Base-by-base conservation (phyloP, 2,888 invertebrate genomes). In the Labia minor region DNA sequence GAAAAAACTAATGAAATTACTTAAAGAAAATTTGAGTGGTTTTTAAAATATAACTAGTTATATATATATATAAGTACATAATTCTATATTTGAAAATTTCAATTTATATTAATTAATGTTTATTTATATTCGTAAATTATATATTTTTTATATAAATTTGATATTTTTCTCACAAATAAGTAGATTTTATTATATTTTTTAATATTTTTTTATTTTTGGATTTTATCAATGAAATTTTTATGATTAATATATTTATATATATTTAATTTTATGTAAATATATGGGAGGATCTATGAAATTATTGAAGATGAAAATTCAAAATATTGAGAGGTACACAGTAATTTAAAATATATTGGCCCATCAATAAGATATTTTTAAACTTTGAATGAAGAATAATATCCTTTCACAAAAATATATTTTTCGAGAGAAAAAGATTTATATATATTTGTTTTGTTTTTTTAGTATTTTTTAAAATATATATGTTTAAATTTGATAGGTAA, bases 381-480 rank as follows among this genome's bases (percentile, higher is more conserved):
- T 49, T 8, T 16, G 49, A 16, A n/a, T 49, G 49, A 49, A 49
- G 2, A 49, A 49, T 49, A 49, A 49, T n/a, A 49, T 49, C 16
- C 49, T 49, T 49, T 49, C 49, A 49, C 49, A 49, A 49, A 49
- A 49, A 49, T 49, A 49, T 49, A 49, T 49, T 49, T 49, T 49
- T 49, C 33, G n/a, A 49, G 49, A 49, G 49, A 49, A 49, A 49
- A 49, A 49, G 49, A 49, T 49, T 49, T 49, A 8, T 49, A n/a
- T n/a, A n/a, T n/a, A n/a, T n/a, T n/a, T n/a, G n/a, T n/a, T n/a
- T n/a, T n/a, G n/a, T n/a, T n/a, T n/a, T n/a, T n/a, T n/a, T n/a
- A n/a, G n/a, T n/a, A n/a, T n/a, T n/a, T n/a, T n/a, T n/a, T n/a
- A n/a, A n/a, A n/a, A n/a, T n/a, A 8, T 49, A 49, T 49, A 49